Evolutionary conservation across 2,888 invertebrate genomes (phyloP).

Genomic region (Scaptomyza polygonia): DNA sequence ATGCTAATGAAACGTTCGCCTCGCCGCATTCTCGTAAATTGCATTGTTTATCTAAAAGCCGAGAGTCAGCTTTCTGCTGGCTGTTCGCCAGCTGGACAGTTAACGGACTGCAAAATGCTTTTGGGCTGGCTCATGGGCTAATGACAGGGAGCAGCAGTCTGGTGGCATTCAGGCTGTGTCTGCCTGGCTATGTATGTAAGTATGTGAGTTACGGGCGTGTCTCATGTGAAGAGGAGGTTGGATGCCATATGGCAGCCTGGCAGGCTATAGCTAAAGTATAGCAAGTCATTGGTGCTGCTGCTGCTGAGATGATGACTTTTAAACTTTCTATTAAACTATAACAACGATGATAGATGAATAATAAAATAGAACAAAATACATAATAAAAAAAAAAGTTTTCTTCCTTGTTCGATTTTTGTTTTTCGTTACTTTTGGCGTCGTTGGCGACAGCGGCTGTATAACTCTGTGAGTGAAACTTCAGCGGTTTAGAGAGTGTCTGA

Average conservation of each 20-base stretch:
- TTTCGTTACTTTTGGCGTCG: constrained; percentile 47
- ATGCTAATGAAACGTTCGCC: constrained; percentile 71
- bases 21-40: constrained; percentile 65
- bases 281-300: constrained; percentile 71
- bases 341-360: constrained; percentile 78
- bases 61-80: constrained; percentile 34
- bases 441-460: constrained; percentile 63
- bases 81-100: constrained; percentile 46
- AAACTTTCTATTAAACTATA: constrained; percentile 80
- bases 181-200: background rate
- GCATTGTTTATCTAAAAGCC: constrained; percentile 68
- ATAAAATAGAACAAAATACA: constrained; percentile 77
- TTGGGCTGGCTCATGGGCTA: constrained; percentile 20
- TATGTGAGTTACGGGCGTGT: constrained; percentile 51
- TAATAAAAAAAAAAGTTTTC: constrained; percentile 77
- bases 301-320: constrained; percentile 70
- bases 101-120: constrained; percentile 49
- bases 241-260: constrained; percentile 57
- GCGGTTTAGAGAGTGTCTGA: constrained; percentile 6
- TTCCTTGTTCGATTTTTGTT: background rate
- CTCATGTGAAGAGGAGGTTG: constrained; percentile 13
- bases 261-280: constrained; percentile 8
- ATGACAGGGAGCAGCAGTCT: constrained; percentile 18
- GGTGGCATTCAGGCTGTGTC: constrained; percentile 24
- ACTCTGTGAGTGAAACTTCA: constrained; percentile 54